Conservation (phyloP, 2,113 vertebrate species). For the Hyaena hyaena region DNA sequence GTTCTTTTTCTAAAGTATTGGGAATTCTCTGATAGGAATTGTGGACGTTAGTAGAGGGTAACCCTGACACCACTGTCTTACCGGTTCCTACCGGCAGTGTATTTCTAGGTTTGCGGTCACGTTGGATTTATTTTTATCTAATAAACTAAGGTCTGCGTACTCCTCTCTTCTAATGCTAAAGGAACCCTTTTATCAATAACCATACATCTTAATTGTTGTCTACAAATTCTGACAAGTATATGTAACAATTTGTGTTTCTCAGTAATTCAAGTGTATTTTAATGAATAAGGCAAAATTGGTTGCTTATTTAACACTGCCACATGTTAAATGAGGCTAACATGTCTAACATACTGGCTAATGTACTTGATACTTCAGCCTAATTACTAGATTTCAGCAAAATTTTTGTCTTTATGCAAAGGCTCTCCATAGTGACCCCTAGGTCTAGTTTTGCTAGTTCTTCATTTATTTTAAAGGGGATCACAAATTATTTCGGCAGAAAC, state of each 20-base stretch:
- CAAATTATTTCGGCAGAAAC: slow-evolving; percentile 1
- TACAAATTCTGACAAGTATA: neutral
- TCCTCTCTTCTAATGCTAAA: slow-evolving; percentile 26
- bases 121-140: slow-evolving; percentile 50
- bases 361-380: neutral
- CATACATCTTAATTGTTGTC: slow-evolving; percentile 2
- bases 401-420: neutral
- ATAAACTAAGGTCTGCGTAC: neutral
- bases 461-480: slow-evolving; percentile 30
- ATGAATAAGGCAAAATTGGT: slow-evolving; percentile 5
- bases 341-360: neutral
- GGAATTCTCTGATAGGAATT: neutral
- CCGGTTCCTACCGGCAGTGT: neutral
- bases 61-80: neutral
- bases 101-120: slow-evolving; percentile 4
- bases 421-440: neutral
- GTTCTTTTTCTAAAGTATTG: slow-evolving; percentile 23
- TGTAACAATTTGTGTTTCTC: slow-evolving; percentile 3
- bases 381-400: neutral
- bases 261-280: neutral
- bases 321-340: neutral
- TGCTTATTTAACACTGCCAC: neutral
- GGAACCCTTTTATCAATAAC: neutral
- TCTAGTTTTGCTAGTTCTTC: slow-evolving; percentile 35
- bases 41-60: neutral